Evolutionary conservation across 2,888 invertebrate genomes (phyloP), one percentile per base, ranked within the genome.

Genomic region (Geophilus truncorum): DNA sequence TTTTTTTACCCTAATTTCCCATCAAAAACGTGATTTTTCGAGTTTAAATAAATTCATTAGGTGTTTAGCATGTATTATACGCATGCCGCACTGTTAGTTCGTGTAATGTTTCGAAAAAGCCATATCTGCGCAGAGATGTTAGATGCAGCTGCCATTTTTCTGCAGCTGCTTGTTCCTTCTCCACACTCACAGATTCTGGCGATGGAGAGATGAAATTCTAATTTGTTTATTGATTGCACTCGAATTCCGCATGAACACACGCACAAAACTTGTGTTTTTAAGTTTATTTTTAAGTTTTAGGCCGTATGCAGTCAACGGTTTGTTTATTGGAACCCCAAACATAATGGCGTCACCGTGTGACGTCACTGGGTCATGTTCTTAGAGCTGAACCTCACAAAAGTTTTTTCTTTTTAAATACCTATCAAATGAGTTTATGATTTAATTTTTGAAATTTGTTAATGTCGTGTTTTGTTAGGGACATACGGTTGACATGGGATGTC

Each of bases 141-240:
- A 12, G 70, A 10, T 70, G 70, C 70, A 70, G 70, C 70, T 70
- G 70, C 70, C 70, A 70, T 70, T 70, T 70, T 70, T 70, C 70
- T 25, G 70, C 70, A 70, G 70, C 70, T 70, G 70, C 70, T 10
- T 23, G 62, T n/a, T 70, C 28, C 70, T 25, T 25, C 70, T 70
- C 45, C 28, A 28, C 9, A 70, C 25, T 7, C 9, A n/a, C 70
- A 70, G 70, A 70, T 70, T 70, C 70, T 70, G 70, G 70, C 70
- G 12, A 25, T n/a, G n/a, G 18, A 40, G 57, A 25, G 70, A 70
- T 23, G 70, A 70, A 70, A 70, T 70, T 15, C 28, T 9, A 70
- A 70, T 70, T 70, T 70, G 0, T 7, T 25, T 70, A 70, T 70
- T 70, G 70, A 70, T 70, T 28, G 28, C 25, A 1, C 25, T 12